Evolutionary conservation across 2,113 vertebrate genomes (phyloP).

Genomic region (Cynopterus brachyotis): DNA sequence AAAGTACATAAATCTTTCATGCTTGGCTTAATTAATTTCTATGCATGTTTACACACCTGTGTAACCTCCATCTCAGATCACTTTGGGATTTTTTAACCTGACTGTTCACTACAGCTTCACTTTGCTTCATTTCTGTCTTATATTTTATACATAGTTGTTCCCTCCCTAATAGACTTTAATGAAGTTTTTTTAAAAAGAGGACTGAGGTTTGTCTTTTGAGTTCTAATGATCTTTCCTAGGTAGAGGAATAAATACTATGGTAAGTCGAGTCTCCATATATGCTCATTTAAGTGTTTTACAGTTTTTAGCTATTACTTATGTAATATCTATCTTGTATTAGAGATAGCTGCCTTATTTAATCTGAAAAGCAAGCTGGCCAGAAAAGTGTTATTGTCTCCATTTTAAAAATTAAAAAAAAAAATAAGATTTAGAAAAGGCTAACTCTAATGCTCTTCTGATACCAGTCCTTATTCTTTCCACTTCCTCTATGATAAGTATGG

Average conservation of each 20-base stretch:
- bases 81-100: background rate
- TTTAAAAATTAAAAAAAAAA: background rate
- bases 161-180: background rate
- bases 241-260: background rate
- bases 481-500: background rate
- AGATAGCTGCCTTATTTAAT: background rate
- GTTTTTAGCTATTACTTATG: background rate
- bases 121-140: background rate
- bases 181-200: background rate
- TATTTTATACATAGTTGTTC: background rate
- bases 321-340: background rate
- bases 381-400: background rate
- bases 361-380: background rate
- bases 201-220: constrained; percentile 27
- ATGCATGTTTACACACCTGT: background rate
- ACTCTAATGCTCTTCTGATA: background rate
- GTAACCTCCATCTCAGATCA: background rate
- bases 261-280: background rate
- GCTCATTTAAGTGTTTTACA: background rate
- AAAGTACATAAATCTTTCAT: background rate
- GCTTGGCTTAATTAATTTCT: background rate
- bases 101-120: background rate
- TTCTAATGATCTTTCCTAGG: background rate
- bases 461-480: background rate
- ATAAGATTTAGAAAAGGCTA: background rate